Evolutionary conservation across 2,888 invertebrate genomes (phyloP), one percentile per base, ranked within the genome.

Genomic region (Luffia ferchaultella): DNA sequence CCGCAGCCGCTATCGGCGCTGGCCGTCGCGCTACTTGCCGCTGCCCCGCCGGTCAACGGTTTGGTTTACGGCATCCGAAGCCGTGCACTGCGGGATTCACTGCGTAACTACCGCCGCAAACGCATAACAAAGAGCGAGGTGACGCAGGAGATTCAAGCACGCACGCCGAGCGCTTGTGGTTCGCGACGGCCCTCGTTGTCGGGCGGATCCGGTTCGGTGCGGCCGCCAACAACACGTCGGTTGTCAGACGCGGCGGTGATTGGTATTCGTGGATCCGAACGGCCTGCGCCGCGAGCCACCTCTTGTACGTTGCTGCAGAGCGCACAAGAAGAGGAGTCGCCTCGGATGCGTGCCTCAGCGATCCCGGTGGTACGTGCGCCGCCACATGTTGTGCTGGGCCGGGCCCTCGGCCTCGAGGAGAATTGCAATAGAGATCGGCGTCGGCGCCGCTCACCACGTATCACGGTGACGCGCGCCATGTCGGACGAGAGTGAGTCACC

Each of bases 121-220:
- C 87, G 91, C 65, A 86, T 91, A 73, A 91, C 91, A 2, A 92
- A 92, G 69, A 90, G 89, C 63, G 92, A 93, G 67, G 87, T 93
- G 45, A 90, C 91, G 55, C 90, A 91, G 64, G 93, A 93, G 69
- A 93, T 93, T 55, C 92, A 93, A 68, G 92, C 92, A 2, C 78
- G 92, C 55, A 92, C 92, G 1, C 93, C 92, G 2, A 92, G 92
- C 54, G 90, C 89, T 1, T 91, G 91, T 54, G 92, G 91, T 0
- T 92, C 91, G 0, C 80, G 92, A 49, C 77, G 92, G 46, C 92
- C 91, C 0, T 91, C 91, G 1, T 72, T 91, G 47, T 91, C 89
- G 2, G 88, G 84, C 62, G 70, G 88, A 59, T 64, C 83, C 0
- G 82, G 82, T 1, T 73, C 77, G 53, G 71, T 80, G 47, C 65